Base-by-base conservation (phyloP, 1,140 invertebrate species). In the Lasaia peninsularis region DNA sequence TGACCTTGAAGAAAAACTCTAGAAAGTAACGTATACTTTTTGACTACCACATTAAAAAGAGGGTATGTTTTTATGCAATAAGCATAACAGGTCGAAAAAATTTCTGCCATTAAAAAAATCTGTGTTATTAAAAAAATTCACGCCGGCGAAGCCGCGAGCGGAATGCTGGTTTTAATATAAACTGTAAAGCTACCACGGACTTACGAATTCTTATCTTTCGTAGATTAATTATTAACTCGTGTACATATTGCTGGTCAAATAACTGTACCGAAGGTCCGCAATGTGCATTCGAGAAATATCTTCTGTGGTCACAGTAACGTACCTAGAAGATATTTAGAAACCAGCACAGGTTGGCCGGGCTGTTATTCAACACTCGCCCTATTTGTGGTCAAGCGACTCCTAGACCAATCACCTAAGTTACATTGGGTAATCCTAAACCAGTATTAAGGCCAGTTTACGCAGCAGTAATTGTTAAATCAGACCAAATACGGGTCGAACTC, bases 321-420 rank as follows among this genome's bases (percentile, higher is more conserved):
- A 33, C 28, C 32, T 18, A 12, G 34, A 12, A 40, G 16, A 81
- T 84, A 88, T 85, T 84, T 83, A 86, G 82, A 84, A 84, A 81
- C 82, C 71, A 83, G 80, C 68, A 63, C 75, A 62, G 71, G 71
- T 79, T 74, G 74, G 69, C 65, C 78, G 71, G 72, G 69, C 67
- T 75, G 85, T 80, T 82, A 88, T 86, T 78, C 75, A 84, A 88
- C 86, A 65, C 72, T 65, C 83, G 81, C 78, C 83, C 85, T 78
- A 86, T 82, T 88, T 88, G 85, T 68, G 85, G 82, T 84, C 71
- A 78, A 71, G 71, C 73, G 51, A 68, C 73, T 56, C 35, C 63
- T 67, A 71, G 57, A 62, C 66, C 57, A 67, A 69, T 70, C 69
- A 56, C 60, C 62, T 60, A 48, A 58, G 60, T 58, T 55, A 61